Evolutionary conservation across 2,797 vertebrate species (phyloP).

Genomic region (Pseudochromis fuscus): DNA sequence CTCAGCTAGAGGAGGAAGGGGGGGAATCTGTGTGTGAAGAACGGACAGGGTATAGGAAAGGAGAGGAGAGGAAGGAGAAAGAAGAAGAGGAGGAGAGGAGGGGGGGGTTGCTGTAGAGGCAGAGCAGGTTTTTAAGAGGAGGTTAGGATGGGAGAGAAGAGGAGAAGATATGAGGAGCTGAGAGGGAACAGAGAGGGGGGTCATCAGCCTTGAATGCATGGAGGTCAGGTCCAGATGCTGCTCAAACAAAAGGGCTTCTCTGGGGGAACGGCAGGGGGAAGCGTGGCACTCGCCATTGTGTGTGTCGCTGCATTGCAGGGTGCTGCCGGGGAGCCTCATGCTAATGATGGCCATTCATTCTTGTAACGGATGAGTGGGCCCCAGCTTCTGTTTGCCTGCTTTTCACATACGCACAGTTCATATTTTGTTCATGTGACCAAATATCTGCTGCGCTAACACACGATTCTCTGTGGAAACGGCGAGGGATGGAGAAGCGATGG

Average conservation of each 20-base stretch:
- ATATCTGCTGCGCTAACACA: slow-evolving; percentile 51
- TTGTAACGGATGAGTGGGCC: slow-evolving; percentile 83
- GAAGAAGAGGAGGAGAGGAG: background rate
- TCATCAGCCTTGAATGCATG: slow-evolving; percentile 90
- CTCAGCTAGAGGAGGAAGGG: slow-evolving; percentile 65
- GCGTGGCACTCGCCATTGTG: slow-evolving; percentile 92
- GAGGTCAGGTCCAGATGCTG: slow-evolving; percentile 95
- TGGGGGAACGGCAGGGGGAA: slow-evolving; percentile 89
- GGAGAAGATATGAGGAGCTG: slow-evolving; percentile 50
- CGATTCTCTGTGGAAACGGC: slow-evolving; percentile 16
- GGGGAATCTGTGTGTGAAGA: slow-evolving; percentile 67
- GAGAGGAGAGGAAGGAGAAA: slow-evolving; percentile 29
- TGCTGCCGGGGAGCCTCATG: slow-evolving; percentile 91
- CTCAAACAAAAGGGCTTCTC: slow-evolving; percentile 94
- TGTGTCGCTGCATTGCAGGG: slow-evolving; percentile 97
- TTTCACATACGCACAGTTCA: slow-evolving; percentile 66
- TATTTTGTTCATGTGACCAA: slow-evolving; percentile 61
- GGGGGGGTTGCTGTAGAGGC: slow-evolving; percentile 58
- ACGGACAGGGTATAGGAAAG: slow-evolving; percentile 60
- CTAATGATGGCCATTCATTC: slow-evolving; percentile 96
- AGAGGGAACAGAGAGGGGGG: slow-evolving; percentile 69
- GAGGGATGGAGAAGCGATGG: slow-evolving; percentile 21
- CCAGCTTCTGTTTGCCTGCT: slow-evolving; percentile 72
- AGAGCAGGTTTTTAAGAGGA: slow-evolving; percentile 70
- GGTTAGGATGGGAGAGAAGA: slow-evolving; percentile 56